Conservation (phyloP, 2,888 invertebrate genomes). For the Diachrysia chrysitis region DNA sequence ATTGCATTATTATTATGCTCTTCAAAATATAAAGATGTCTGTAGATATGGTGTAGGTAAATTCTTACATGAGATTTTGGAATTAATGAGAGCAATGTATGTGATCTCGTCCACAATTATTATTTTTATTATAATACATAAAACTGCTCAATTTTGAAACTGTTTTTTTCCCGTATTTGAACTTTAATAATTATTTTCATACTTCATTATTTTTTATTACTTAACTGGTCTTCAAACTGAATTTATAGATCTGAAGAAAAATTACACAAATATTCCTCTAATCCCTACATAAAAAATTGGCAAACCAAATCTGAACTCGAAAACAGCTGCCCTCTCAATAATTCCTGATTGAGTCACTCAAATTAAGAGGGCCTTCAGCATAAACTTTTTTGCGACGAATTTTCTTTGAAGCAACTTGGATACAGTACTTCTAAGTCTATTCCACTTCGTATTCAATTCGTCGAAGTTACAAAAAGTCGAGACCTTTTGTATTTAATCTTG, state of each 20-base stretch:
- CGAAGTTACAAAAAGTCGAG: slow-evolving; percentile 37
- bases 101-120: too few species aligned
- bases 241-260: background rate
- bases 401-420: slow-evolving; percentile 48
- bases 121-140: too few species aligned
- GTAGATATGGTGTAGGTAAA: too few species aligned
- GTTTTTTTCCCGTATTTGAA: background rate
- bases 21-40: too few species aligned
- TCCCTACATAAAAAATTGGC: background rate
- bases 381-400: slow-evolving; percentile 47
- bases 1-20: too few species aligned
- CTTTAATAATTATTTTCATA: background rate
- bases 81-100: too few species aligned
- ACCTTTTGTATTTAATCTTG: slow-evolving; percentile 42
- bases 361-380: slow-evolving; percentile 42
- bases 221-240: background rate
- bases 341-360: slow-evolving; percentile 55
- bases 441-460: slow-evolving; percentile 42
- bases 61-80: too few species aligned
- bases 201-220: background rate
- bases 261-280: slow-evolving; percentile 2
- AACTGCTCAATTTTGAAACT: too few species aligned
- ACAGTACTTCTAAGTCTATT: slow-evolving; percentile 40
- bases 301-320: slow-evolving; percentile 30
- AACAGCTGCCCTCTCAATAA: slow-evolving; percentile 48